Evolutionary conservation across 1,140 invertebrate genomes (phyloP).

Genomic region (Bradynema listronoti): DNA sequence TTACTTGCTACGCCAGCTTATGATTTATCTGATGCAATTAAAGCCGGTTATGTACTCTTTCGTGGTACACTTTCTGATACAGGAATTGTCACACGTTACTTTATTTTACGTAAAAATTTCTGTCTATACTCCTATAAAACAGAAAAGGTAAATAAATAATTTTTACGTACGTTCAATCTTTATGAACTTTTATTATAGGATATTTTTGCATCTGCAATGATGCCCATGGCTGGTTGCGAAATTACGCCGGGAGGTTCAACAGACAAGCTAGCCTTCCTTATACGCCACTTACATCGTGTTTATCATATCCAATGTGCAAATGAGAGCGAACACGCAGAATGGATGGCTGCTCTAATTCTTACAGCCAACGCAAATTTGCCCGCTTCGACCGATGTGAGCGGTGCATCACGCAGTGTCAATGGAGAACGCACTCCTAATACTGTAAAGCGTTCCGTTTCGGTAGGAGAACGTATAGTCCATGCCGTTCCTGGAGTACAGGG

Average conservation of each 20-base stretch:
- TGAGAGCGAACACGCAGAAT: constrained; percentile 41
- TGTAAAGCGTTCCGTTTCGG: too few species aligned
- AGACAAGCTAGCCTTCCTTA: constrained; percentile 31
- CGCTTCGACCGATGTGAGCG: too few species aligned
- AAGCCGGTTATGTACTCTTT: constrained; percentile 38
- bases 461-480: too few species aligned
- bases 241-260: constrained; percentile 16
- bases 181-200: too few species aligned
- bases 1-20: constrained; percentile 33
- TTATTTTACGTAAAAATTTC: constrained; percentile 54
- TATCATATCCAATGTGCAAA: constrained; percentile 23
- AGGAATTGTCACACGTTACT: constrained; percentile 39
- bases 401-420: too few species aligned
- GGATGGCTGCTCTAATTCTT: constrained; percentile 41
- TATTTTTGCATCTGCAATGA: constrained; percentile 32
- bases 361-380: constrained; percentile 43
- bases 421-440: too few species aligned
- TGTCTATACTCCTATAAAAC: constrained; percentile 51
- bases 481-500: too few species aligned
- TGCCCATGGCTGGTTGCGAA: constrained; percentile 43
- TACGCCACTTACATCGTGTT: constrained; percentile 32
- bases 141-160: constrained; percentile 18
- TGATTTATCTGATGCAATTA: constrained; percentile 28
- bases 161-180: constrained; percentile 14
- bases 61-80: constrained; percentile 29